Base-by-base conservation (phyloP, 2,888 invertebrate genomes). In the Tridacna gigas region DNA sequence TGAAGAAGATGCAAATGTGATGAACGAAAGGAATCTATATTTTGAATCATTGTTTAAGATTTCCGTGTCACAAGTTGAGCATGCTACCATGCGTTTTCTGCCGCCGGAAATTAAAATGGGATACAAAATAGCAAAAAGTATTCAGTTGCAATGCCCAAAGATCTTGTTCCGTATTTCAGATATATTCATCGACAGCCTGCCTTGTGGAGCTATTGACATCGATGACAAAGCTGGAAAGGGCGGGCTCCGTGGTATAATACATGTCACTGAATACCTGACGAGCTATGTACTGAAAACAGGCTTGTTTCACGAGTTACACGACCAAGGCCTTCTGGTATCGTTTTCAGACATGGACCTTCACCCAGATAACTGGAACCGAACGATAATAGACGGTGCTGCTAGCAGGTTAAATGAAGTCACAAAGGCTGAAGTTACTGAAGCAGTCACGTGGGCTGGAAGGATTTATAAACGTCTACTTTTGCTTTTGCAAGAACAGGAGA, bases 121-220 rank as follows among this genome's bases (percentile, higher is more conserved):
- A 51, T 82, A 82, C 47, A 77, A 69, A 26, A 71, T 81, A 15
- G 80, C 80, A n/a, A 81, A 81, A 76, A 81, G 77, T 20, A 63
- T 81, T 15, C 77, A 63, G 25, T 47, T 81, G n/a, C 75, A 66
- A 47, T 79, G 79, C 48, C 79, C 79, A 26, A 18, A 51, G 22
- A 26, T 79, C n/a, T 20, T 66, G 22, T 79, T 79, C 37, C 22
- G 28, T n/a, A 26, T 45, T 26, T 9, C 18, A 37, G 37, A 66
- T 18, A 65, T 20, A 25, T 56, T 51, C 56, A 67, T 9, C 12
- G 67, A 78, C 22, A 26, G 45, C 9, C 22, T 48, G 25, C 51
- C 25, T 26, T 63, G 15, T 22, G 25, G 22, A 9, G 63, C 1
- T 3, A n/a, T 63, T 4, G 63, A n/a, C 20, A 13, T 25, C 1